Conservation (phyloP, 2,113 vertebrate species). For the Ciconia maguari region DNA sequence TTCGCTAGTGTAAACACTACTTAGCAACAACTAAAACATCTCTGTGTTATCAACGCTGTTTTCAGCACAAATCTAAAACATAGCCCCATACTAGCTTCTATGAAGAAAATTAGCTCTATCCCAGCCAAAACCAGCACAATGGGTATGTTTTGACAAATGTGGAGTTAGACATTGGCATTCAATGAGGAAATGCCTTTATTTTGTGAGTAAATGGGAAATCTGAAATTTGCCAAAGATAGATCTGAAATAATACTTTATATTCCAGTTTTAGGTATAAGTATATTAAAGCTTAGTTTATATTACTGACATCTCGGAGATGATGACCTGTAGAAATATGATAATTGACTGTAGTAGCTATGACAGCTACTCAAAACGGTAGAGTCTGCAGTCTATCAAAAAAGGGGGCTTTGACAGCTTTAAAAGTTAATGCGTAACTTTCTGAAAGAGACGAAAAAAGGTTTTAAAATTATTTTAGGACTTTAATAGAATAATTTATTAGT, state of each 20-base stretch:
- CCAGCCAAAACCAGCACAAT: too few species aligned
- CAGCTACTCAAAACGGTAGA: not conserved
- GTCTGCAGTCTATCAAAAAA: not conserved
- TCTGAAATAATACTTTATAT: not conserved
- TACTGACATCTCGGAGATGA: not conserved
- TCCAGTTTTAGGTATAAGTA: not conserved
- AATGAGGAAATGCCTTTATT: not conserved
- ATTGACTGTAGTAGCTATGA: not conserved
- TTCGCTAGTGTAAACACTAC: too few species aligned
- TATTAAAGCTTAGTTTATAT: not conserved
- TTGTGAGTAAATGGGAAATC: not conserved
- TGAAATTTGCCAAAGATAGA: not conserved
- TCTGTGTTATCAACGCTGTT: too few species aligned
- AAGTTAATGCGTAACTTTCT: not conserved
- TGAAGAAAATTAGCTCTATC: too few species aligned
- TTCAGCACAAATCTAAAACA: too few species aligned
- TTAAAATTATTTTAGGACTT: not conserved
- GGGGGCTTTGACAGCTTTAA: not conserved
- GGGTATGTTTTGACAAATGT: not conserved
- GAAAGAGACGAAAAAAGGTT: not conserved
- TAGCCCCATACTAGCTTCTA: too few species aligned
- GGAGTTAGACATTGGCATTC: not conserved
- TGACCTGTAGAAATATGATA: not conserved
- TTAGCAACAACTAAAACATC: too few species aligned
- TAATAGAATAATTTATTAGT: not conserved